Base-by-base conservation (phyloP, 2,888 invertebrate genomes). In the Dryobota labecula region DNA sequence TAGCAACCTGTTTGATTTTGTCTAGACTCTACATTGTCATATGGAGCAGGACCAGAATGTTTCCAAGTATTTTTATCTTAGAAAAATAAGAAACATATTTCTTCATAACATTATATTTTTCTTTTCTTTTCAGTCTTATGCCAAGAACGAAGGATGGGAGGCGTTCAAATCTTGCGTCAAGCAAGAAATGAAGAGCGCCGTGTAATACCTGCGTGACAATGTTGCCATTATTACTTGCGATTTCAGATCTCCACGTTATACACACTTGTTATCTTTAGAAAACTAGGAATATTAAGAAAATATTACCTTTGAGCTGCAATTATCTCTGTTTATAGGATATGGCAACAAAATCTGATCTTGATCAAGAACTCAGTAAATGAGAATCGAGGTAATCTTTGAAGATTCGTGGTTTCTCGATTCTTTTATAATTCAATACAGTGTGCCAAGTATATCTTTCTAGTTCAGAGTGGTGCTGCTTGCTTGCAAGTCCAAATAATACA, bases 131-230 rank as follows among this genome's bases (percentile, higher is more conserved):
- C 96, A 99, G 99, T 98, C 98, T 0, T 98, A 97, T 88, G 97
- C 98, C 49, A 98, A 98, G 93, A 98, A 97, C 86, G 98, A 98
- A 95, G 98, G 98, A 41, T 99, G 99, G 99, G 98, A 98, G 83
- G 98, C 98, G 9, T 99, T 99, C 96, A 99, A 98, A 91, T 96
- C 97, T 27, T 99, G 99, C 91, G 97, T 99, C 61, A 98, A 98
- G 89, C 98, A 98, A 91, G 99, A 99, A 95, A 98, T 99, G 98
- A 98, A 98, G 92, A 96, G 97, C 62, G 95, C 97, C 7, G 96
- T 96, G 51, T 97, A 94, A 60, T 13, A 49, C 8, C 45, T 45
- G 13, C 27, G n/a, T 36, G 41, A 51, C 24, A 20, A 51, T 68
- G 11, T 64, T 78, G 80, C 78, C 84, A 85, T 73, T 62, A 18